Evolutionary conservation across 2,888 invertebrate genomes (phyloP), one percentile per base, ranked within the genome.

Genomic region (Diploptera punctata): DNA sequence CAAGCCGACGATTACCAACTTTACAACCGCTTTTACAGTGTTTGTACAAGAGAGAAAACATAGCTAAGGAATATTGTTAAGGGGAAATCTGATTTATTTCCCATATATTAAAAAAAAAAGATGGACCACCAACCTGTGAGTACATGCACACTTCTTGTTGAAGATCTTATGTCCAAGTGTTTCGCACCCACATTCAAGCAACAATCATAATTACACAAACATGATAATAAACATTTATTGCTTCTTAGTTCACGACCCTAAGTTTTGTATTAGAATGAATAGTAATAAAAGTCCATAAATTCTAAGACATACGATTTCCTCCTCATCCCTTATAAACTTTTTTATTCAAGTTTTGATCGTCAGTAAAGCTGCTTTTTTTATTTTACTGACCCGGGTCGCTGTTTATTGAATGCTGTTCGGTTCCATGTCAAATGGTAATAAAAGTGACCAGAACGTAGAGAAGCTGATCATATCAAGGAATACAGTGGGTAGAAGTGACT

Each of bases 201-300:
- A 24, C 24, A n/a, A 60, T 10, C 16, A 21, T 43, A 44, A 62
- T 65, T 54, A 43, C 57, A 29, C 57, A 16, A 38, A 68, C 57
- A 57, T 21, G 68, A 38, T 29, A 57, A 19, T 57, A 68, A 68
- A 54, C 57, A 21, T 68, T 67, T 68, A 68, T 52, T 38, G 38
- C 54, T 10, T 19, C 21, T 29, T 13, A 57, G 52, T 21, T 43
- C 26, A 47, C 33, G 18, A 43, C 13, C 13, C 67, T 44, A 1
- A 18, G 21, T 2, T 67, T 67, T 47, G 43, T 67, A 47, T 10
- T 9, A n/a, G 9, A 24, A n/a, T n/a, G 26, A 65, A 18, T 47
- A 38, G n/a, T 21, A 69, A 43, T 57, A 69, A 38, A 69, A 68
- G 33, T 38, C 33, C 33, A 24, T 31, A 62, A 18, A 65, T n/a